Conservation (phyloP, 2,888 invertebrate genomes). For the Labia minor region DNA sequence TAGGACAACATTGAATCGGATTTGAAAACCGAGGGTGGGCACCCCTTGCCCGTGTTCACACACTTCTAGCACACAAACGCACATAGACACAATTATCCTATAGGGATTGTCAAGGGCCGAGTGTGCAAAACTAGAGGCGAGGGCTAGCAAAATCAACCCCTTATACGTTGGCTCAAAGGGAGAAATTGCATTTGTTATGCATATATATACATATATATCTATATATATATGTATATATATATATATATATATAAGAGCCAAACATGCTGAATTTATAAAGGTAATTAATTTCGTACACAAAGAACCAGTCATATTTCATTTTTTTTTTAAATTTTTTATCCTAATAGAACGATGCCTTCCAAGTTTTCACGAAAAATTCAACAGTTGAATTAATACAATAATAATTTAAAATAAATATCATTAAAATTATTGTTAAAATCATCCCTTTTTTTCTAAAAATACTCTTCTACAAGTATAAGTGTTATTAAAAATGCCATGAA, state of each 20-base stretch:
- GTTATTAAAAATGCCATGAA: too few relatives aligned
- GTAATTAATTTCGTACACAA: background rate
- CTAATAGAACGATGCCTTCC: too few relatives aligned
- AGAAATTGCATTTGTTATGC: background rate
- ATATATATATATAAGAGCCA: constrained; percentile 3
- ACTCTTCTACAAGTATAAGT: too few relatives aligned
- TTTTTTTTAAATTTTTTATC: too few relatives aligned
- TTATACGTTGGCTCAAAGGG: background rate
- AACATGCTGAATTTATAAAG: constrained; percentile 1
- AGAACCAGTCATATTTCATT: background rate
- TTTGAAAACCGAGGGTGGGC: background rate
- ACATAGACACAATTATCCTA: background rate
- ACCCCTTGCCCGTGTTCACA: constrained; percentile 4
- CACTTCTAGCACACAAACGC: background rate
- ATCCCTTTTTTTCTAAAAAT: too few relatives aligned
- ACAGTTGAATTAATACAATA: too few relatives aligned
- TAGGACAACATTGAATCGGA: constrained; percentile 13
- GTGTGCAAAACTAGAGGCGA: background rate
- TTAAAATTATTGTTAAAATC: too few relatives aligned
- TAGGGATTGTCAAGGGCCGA: background rate
- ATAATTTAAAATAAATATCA: too few relatives aligned
- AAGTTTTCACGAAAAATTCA: too few relatives aligned
- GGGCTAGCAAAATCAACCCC: constrained; percentile 3
- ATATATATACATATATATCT: too few relatives aligned
- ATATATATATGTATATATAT: too few relatives aligned